Evolutionary conservation across 2,888 invertebrate genomes (phyloP), one percentile per base, ranked within the genome.

Genomic region (Pyrocoelia pectoralis): DNA sequence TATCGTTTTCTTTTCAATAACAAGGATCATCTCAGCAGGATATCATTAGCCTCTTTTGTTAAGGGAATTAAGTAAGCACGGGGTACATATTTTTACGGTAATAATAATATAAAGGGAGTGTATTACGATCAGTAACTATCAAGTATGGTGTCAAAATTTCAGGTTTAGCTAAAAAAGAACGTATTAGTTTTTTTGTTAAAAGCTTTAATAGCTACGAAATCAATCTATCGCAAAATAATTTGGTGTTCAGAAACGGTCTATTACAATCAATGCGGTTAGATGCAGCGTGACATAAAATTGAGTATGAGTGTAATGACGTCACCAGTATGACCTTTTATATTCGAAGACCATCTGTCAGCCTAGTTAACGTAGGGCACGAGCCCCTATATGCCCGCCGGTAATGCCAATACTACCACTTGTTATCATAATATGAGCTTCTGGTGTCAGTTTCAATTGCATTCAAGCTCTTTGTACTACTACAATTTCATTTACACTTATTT

Each of bases 271-370:
- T 70, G 70, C 62, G 68, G 70, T 70, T 56, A 62, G 58, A 70
- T 62, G 63, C 66, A 70, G 68, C 63, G 69, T 69, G 66, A 73
- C 72, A 72, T 70, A 71, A 72, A 72, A 77, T 76, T 73, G 73
- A 72, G 72, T 68, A 67, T 52, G 67, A 66, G 66, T 72, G 68
- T 67, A 70, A 68, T 79, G 79, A 79, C 78, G 79, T 79, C 79
- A 79, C 72, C 72, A 74, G 70, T 71, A 77, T 77, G 78, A 78
- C 79, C 79, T 79, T 79, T 78, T 75, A 74, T 76, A 72, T 76
- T 73, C 75, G 72, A 71, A 69, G 71, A 76, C 77, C 78, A 79
- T 78, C 79, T 79, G 79, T 79, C 79, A 77, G 74, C 70, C 72
- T 71, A 72, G 74, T 76, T 75, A 74, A 70, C 64, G 72, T 71